phyloP scores from a whole-genome alignment of 2,797 vertebrate species.

The Lophotriccus pileatus region DNA sequence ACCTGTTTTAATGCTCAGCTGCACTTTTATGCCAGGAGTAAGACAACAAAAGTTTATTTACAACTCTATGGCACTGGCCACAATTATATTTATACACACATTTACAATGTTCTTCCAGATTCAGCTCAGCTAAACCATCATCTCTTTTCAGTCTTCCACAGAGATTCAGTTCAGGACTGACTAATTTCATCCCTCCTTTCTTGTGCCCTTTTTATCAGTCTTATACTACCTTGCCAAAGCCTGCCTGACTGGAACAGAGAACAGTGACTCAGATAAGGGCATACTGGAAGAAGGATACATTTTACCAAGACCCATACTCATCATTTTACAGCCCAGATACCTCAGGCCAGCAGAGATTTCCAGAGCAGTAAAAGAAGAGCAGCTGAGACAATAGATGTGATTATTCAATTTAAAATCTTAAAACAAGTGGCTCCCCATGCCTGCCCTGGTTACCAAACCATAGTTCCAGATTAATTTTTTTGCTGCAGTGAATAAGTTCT shows the following conservation, averaged over 20 bases:
- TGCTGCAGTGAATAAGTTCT: not conserved
- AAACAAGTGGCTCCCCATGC: not conserved
- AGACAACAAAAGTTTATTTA: not conserved
- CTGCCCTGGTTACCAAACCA: not conserved
- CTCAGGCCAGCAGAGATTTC: not conserved
- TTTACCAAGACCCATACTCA: not conserved
- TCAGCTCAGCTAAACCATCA: not conserved
- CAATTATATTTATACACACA: not conserved
- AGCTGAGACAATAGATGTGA: not conserved
- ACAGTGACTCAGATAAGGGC: not conserved
- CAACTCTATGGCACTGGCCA: not conserved
- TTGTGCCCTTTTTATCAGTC: not conserved
- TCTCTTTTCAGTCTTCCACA: not conserved
- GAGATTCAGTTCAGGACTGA: not conserved
- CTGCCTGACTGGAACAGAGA: not conserved
- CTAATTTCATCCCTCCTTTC: not conserved
- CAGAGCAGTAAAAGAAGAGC: constrained; percentile 2
- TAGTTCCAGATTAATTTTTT: constrained; percentile 17
- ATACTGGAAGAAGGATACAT: not conserved
- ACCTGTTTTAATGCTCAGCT: not conserved
- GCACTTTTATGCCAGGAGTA: not conserved
- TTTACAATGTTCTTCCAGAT: not conserved
- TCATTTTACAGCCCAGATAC: not conserved
- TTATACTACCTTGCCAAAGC: not conserved
- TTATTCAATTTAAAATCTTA: constrained; percentile 21